Base-by-base conservation (phyloP, 1,140 invertebrate genomes). In the Nephotettix cincticeps region DNA sequence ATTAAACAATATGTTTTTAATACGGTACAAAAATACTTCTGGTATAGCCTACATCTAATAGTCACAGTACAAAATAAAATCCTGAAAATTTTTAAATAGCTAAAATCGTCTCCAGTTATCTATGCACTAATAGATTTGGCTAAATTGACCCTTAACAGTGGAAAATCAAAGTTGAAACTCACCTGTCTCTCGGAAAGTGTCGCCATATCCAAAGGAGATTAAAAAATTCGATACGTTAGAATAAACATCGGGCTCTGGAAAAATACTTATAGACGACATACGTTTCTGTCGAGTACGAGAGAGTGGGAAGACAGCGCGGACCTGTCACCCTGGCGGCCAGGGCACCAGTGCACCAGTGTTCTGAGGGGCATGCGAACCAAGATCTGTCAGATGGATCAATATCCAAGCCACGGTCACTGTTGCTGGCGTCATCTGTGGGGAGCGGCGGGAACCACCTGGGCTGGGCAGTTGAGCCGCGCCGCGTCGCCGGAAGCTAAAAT, bases 391-490 rank as follows among this genome's bases (percentile, higher is more conserved):
- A 68, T 51, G 61, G 68, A 72, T 72, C 65, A 68, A 72, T 68
- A 73, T 64, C 32, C 58, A 66, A 68, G 66, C 51, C 71, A 68
- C 40, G 11, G 54, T 70, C 47, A 61, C 71, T 69, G 27, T 61
- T 17, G 36, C 6, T 51, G 47, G 14, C 4, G 47, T n/a, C 4
- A 17, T 51, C 47, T 51, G 47, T 6, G 4, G 47, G 47, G n/a
- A n/a, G 21, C 47, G 47, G 3, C 14, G 47, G 6, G 47, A 51
- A 51, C 14, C 27, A 45, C 23, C 40, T 32, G 28, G 32, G 28
- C 68, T 40, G 9, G 9, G n/a, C 14, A 21, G 6, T n/a, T 17
- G 47, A n/a, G 3, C 4, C 47, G 3, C 14, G 21, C 47, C 47
- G 47, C 21, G 47, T 6, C 32, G 32, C 32, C 32, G 14, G 25